Base-by-base conservation (phyloP, 2,797 vertebrate genomes). In the Molossus alvarezi region DNA sequence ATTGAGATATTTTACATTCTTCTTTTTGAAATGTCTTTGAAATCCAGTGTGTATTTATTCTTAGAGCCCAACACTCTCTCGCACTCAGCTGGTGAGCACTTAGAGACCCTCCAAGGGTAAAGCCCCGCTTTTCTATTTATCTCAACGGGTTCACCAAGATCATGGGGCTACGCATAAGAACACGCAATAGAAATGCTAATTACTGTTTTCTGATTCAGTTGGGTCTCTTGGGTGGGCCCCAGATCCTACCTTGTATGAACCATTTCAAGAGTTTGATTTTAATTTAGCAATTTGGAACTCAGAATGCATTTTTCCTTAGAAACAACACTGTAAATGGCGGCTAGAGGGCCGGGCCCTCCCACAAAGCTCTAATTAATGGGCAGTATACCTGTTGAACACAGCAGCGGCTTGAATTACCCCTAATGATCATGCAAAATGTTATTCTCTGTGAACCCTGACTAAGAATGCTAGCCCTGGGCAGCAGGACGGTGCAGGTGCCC, bases 191-290 rank as follows among this genome's bases (percentile, higher is more conserved):
- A 89, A 58, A 85, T 29, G 60, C 62, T 80, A 76, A 21, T 51
- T 69, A 51, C 6, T 51, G n/a, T 27, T 92, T 69, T 76, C 91
- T 51, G 21, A 53, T 65, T 86, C n/a, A 41, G 18, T 45, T 27
- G 45, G 20, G 25, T 84, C 71, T 88, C 37, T 55, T 69, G 37
- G 37, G 80, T 33, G n/a, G 8, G 5, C 8, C 67, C 55, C 55
- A 96, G 53, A 48, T 83, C 37, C n/a, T 25, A 58, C 48, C 20
- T 90, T 77, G 21, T 45, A 69, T 84, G 41, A 87, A 41, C 23
- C 14, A 73, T 94, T 75, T 87, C 20, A 62, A 84, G 72, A 76
- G 72, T 72, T 95, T 93, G 48, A 85, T 76, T 91, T 84, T 84
- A 81, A 81, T 76, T 76, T 85, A 65, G 55, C 1, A 1, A 76